Evolutionary conservation across 2,113 vertebrate species (phyloP), one percentile per base, ranked within the genome.

Genomic region (Cephalopholis sonnerati): DNA sequence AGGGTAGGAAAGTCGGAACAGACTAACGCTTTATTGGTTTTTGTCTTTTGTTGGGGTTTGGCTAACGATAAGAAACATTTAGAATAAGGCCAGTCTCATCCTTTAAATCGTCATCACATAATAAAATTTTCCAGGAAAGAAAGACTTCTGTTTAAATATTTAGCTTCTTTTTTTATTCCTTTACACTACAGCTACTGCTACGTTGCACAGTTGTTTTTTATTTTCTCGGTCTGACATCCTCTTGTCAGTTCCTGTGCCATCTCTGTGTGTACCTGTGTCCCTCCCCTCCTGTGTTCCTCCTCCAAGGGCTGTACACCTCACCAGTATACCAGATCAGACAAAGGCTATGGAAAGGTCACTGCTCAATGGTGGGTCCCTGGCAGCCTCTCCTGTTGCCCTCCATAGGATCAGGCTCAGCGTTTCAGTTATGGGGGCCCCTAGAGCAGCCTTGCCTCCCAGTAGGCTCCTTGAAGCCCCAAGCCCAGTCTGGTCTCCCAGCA

Each of bases 301-400:
- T 77, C 75, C 20, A 44, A 48, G 54, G 63, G 39, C 63, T 80
- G 7, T 13, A 53, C 65, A 24, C 50, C 61, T 84, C 74, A 74
- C 62, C 55, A 83, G 82, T 74, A 46, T 62, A 77, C 53, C 27
- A 77, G 77, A 81, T 88, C 62, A 87, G 54, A 71, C 50, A 73
- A 57, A 82, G 76, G 86, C 90, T 85, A 51, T 67, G 71, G 66
- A 92, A 93, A 94, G 90, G 91, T 93, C 91, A 91, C 7, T 65
- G 69, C 89, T 88, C 85, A 72, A 75, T 64, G 79, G 83, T 86
- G 54, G 83, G 81, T 77, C 84, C 68, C 54, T 76, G 50, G 77
- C 81, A 87, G 57, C 36, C 46, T 81, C 66, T 82, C 80, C 87
- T 25, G 10, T 81, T 87, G 87, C 69, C 67, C 69, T 86, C 80